Percentiles rank a stretch among this genome's conserved stretches.
Conservation (phyloP, 1,140 invertebrate genomes). For the Anoplophora glabripennis region DNA sequence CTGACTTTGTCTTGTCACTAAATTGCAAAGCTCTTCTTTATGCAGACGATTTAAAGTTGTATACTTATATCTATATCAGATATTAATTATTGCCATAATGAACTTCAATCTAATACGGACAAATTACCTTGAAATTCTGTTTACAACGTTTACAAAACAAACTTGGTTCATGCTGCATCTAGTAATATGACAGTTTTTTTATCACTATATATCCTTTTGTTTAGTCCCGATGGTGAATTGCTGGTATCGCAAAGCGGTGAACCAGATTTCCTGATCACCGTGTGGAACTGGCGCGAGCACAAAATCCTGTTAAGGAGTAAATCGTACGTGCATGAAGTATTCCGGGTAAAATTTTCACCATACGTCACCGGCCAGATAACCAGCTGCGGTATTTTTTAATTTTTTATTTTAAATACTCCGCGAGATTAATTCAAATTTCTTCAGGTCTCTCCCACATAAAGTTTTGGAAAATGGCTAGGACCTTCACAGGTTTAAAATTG, state of each 20-base stretch:
- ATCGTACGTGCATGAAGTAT: slow-evolving; percentile 77
- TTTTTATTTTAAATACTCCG: slow-evolving; percentile 1
- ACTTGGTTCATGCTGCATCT: no score
- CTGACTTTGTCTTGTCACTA: no score
- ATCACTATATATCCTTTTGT: no score
- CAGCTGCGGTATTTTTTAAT: slow-evolving; percentile 59
- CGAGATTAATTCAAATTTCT: slow-evolving; percentile 15
- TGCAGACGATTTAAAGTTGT: no score
- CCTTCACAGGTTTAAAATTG: slow-evolving; percentile 87
- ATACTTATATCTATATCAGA: no score
- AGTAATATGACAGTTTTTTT: no score
- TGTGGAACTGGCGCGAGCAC: slow-evolving; percentile 80
- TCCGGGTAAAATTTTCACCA: slow-evolving; percentile 74
- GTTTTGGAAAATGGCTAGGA: slow-evolving; percentile 89
- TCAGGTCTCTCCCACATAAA: slow-evolving; percentile 74
- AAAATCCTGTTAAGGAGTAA: slow-evolving; percentile 72
- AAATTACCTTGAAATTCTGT: no score
- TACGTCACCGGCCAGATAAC: slow-evolving; percentile 73
- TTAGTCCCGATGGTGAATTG: slow-evolving; percentile 72
- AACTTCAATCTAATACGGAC: no score
- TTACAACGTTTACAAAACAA: no score
- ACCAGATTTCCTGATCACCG: slow-evolving; percentile 81
- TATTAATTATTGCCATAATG: no score
- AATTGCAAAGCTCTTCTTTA: no score
- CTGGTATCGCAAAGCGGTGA: slow-evolving; percentile 79